These are phyloP conservation scores for Alauda arvensis DNA, from an alignment of 2,797 vertebrate species.

Conservation along the genomic window DNA sequence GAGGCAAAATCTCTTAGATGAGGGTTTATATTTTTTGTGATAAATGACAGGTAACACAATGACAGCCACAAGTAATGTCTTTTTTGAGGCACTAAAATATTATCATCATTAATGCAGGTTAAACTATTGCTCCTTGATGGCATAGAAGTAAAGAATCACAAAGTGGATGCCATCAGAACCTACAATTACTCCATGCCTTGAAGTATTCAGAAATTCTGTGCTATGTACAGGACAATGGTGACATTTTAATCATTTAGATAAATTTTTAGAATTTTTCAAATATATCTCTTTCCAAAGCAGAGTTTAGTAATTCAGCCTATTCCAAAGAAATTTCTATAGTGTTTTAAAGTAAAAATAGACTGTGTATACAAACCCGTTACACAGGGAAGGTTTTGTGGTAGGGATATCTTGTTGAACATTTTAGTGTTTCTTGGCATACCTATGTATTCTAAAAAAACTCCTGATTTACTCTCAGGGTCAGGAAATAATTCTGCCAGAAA, in stretches of 20 bases:
- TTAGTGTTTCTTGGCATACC: neutral
- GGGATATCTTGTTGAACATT: neutral
- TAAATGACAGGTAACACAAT: neutral
- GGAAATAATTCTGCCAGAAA: slow-evolving; percentile 9
- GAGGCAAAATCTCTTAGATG: neutral
- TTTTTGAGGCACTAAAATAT: neutral
- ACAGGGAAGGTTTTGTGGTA: neutral
- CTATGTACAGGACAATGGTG: neutral
- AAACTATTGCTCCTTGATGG: neutral
- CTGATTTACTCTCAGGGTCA: neutral
- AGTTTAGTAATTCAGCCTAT: neutral
- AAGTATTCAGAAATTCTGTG: neutral
- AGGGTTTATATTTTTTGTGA: neutral
- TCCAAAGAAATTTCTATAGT: neutral
- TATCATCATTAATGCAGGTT: neutral
- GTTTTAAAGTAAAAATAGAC: neutral
- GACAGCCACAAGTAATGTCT: neutral
- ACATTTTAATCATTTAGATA: neutral
- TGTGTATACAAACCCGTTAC: neutral
- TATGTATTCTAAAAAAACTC: neutral
- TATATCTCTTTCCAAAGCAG: neutral
- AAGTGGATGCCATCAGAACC: neutral
- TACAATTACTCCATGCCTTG: neutral
- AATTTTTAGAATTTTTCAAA: neutral
- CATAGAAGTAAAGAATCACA: neutral